phyloP scores from a whole-genome alignment of 2,888 invertebrate species.

The Meloe dianella region DNA sequence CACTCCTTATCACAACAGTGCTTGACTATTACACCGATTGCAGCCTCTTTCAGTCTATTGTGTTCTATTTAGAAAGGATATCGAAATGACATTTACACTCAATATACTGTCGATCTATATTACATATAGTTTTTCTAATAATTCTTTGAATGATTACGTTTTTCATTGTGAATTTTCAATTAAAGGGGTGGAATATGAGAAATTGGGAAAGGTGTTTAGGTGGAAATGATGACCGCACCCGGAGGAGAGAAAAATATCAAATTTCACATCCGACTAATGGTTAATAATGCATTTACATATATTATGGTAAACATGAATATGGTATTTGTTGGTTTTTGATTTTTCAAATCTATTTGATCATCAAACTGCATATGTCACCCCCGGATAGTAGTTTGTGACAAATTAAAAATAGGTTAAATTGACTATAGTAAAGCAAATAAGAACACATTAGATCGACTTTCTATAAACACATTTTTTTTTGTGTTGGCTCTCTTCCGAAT shows the following conservation, averaged over 20 bases:
- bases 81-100: constrained; percentile 31
- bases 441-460: not conserved
- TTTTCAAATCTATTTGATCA: constrained; percentile 7
- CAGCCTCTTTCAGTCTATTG: constrained; percentile 32
- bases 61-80: constrained; percentile 23
- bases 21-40: constrained; percentile 36
- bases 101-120: not conserved
- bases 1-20: constrained; percentile 40
- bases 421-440: constrained; percentile 15
- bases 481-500: too few relatives aligned
- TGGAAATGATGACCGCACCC: constrained; percentile 7
- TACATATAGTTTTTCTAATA: too few relatives aligned
- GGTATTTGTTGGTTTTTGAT: constrained; percentile 22
- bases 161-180: not conserved
- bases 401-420: constrained; percentile 19
- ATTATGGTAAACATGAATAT: constrained; percentile 38
- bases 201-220: not conserved
- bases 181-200: not conserved
- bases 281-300: constrained; percentile 53
- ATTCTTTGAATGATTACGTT: not conserved
- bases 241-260: constrained; percentile 27
- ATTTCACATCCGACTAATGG: constrained; percentile 49
- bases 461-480: not conserved
- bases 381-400: not conserved
- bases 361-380: constrained; percentile 17